Conservation (phyloP, 1,140 invertebrate species). For the Caenorhabditis tropicalis region DNA sequence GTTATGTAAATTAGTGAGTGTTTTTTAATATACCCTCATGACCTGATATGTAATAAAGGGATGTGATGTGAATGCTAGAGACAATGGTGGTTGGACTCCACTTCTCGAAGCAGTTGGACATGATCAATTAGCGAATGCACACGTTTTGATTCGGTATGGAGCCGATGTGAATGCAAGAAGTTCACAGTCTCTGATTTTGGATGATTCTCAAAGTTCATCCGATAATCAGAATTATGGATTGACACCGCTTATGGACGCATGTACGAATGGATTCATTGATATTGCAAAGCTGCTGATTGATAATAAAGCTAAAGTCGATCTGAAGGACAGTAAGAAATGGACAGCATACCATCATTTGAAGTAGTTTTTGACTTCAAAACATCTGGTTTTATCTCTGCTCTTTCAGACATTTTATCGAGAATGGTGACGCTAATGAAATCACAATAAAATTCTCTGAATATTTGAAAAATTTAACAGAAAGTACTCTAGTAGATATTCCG, state of each 20-base stretch:
- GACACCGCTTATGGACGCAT: slow-evolving; percentile 31
- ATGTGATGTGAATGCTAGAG: not conserved
- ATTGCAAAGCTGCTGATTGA: slow-evolving; percentile 31
- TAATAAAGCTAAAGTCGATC: slow-evolving; percentile 14
- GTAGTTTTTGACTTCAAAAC: not conserved
- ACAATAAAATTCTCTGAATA: not conserved
- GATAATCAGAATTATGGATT: not conserved
- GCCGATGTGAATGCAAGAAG: slow-evolving; percentile 31
- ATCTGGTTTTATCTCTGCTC: not conserved
- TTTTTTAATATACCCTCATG: not conserved
- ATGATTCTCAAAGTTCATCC: not conserved
- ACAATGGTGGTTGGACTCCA: slow-evolving; percentile 39
- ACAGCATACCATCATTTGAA: slow-evolving; percentile 32
- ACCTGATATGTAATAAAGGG: not conserved
- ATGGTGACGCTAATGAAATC: not conserved
- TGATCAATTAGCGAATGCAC: not conserved
- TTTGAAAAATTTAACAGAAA: not conserved
- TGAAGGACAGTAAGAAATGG: not conserved
- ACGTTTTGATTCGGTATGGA: not conserved
- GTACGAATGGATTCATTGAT: slow-evolving; percentile 5
- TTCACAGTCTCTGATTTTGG: not conserved
- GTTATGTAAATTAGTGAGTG: not conserved
- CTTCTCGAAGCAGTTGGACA: slow-evolving; percentile 24
- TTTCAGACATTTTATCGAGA: not conserved
- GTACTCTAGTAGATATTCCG: not conserved